Conservation (phyloP, 1,140 invertebrate species). For the Leguminivora glycinivorella region DNA sequence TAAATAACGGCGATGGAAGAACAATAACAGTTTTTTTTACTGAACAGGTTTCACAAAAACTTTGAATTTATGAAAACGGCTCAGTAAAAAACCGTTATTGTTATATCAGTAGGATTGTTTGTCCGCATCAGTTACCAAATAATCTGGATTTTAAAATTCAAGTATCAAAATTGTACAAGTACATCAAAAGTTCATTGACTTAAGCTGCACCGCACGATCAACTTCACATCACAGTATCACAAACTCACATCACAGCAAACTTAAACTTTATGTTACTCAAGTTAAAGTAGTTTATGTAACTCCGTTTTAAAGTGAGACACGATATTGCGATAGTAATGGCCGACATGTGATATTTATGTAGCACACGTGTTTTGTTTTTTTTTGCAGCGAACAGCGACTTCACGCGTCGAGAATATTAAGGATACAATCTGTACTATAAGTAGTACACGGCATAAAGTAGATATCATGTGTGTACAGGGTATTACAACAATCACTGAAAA, state of each 20-base stretch:
- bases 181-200: constrained; percentile 23
- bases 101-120: too few relatives aligned
- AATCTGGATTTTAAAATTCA: background rate
- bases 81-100: too few relatives aligned
- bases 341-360: constrained; percentile 21
- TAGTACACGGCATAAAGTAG: too few relatives aligned
- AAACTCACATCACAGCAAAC: background rate
- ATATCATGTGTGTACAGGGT: too few relatives aligned
- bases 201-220: background rate
- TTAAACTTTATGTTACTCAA: background rate
- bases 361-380: constrained; percentile 23
- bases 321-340: background rate
- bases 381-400: constrained; percentile 17
- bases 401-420: constrained; percentile 24
- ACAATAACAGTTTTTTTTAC: background rate
- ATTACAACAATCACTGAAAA: too few relatives aligned
- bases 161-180: background rate
- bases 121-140: background rate
- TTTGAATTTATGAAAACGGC: background rate
- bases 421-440: constrained; percentile 21
- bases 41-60: background rate
- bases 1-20: too few relatives aligned
- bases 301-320: background rate
- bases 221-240: background rate
- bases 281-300: background rate